Evolutionary conservation across 2,113 vertebrate genomes (phyloP), one percentile per base, ranked within the genome.

Genomic region (Centropus bengalensis): DNA sequence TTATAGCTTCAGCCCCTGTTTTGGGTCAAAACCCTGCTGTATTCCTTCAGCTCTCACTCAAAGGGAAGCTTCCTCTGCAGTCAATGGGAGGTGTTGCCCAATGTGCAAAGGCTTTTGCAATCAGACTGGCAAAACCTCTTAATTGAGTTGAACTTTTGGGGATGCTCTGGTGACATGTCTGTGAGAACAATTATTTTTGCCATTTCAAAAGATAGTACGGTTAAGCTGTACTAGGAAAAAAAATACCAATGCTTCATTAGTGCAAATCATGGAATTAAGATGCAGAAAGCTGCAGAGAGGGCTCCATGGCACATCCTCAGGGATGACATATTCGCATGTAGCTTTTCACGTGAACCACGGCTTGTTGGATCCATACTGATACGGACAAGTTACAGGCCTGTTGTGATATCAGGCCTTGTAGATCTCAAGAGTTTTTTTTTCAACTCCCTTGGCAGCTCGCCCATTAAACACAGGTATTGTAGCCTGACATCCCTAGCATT

Each of bases 181-280:
- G 59, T 91, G 55, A 94, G 94, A 96, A 94, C 88, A 96, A 97
- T 97, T 97, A 95, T 96, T 97, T 97, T 95, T 97, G 97, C 96
- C 96, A 96, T 98, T 97, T 97, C 93, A 84, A 82, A 97, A 94
- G 78, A 49, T 92, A 95, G 90, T 87, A 75, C 76, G 88, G 94
- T 96, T 96, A 97, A 96, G 94, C 92, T 95, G 96, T 93, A 76
- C 74, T 67, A 69, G 83, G 85, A 88, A 94, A 91, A 91, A 36
- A 93, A 94, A 94, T 95, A 96, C 76, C 94, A 93, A 59, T 97
- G 91, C 76, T 94, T 98, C 97, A 92, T 98, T 97, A 97, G 97
- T 91, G 96, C 75, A 92, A 94, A 97, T 94, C 63, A 89, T 95
- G 85, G 96, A 96, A 97, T 97, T 95, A 97, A 96, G 95, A 96